These are phyloP conservation scores for Macrotus californicus DNA, from an alignment of 2,113 vertebrate species.

Conservation along the genomic window DNA sequence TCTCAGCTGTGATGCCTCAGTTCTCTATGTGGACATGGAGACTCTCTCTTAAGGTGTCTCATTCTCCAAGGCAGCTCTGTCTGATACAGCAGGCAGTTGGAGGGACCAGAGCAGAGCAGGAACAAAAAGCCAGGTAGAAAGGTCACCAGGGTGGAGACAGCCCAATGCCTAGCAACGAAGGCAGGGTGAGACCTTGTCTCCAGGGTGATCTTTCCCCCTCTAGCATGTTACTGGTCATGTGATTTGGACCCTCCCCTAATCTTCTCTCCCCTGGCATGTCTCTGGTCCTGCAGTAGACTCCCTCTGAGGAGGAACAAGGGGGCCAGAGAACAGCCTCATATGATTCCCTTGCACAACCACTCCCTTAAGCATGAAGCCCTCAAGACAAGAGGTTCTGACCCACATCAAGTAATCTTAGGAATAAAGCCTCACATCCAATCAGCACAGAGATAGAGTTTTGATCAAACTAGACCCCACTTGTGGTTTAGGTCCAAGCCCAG, in stretches of 20 bases:
- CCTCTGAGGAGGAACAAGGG: neutral
- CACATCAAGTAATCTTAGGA: no score
- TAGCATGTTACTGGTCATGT: neutral
- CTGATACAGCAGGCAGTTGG: no score
- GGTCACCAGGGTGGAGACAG: no score
- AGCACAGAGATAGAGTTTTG: neutral
- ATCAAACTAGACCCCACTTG: neutral
- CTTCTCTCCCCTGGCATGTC: neutral
- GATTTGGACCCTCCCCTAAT: neutral
- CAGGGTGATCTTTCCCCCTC: no score
- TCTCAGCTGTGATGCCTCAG: neutral
- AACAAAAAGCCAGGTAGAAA: neutral
- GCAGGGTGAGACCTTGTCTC: no score
- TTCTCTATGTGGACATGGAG: neutral
- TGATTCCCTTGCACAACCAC: neutral
- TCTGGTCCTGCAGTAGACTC: neutral
- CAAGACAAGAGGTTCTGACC: no score
- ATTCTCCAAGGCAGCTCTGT: neutral
- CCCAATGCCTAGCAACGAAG: no score
- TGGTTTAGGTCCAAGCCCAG: neutral
- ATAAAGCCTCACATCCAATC: no score
- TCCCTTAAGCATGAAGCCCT: neutral
- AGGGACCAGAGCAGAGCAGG: neutral
- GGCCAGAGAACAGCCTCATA: neutral
- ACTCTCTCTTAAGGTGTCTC: neutral